phyloP scores from a whole-genome alignment of 2,888 invertebrate species.

The Teinopalpus imperialis region DNA sequence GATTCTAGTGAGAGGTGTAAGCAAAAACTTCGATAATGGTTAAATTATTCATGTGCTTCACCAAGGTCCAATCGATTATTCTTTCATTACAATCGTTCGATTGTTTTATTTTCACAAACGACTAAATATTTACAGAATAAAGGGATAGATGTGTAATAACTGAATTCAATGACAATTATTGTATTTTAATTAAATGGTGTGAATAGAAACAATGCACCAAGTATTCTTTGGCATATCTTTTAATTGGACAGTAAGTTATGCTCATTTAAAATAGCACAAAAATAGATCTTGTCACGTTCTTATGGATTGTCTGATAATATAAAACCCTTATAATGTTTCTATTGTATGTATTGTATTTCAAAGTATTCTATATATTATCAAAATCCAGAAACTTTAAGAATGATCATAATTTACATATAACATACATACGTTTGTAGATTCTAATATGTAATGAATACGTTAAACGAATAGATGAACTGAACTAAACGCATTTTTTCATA shows the following conservation, averaged over 20 bases:
- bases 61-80: slow-evolving; percentile 22
- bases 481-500: too few species aligned
- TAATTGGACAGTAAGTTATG: slow-evolving; percentile 1
- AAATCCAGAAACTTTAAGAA: too few species aligned
- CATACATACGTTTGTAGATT: too few species aligned
- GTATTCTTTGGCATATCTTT: slow-evolving; percentile 8
- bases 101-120: slow-evolving; percentile 25
- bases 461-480: too few species aligned
- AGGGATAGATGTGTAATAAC: slow-evolving; percentile 22
- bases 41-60: slow-evolving; percentile 14
- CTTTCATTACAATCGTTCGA: slow-evolving; percentile 23
- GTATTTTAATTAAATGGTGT: slow-evolving; percentile 11
- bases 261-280: slow-evolving; percentile 4
- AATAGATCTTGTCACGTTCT: background rate
- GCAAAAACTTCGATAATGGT: slow-evolving; percentile 9
- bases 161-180: slow-evolving; percentile 25
- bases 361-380: too few species aligned
- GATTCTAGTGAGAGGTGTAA: background rate
- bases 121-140: slow-evolving; percentile 24
- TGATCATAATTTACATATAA: too few species aligned
- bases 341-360: too few species aligned
- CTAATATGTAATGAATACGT: too few species aligned
- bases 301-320: too few species aligned
- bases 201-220: slow-evolving; percentile 7
- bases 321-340: too few species aligned